These are phyloP conservation scores for Heliconius erato DNA, from an alignment of 2,888 invertebrate genomes.

Conservation along the genomic window DNA sequence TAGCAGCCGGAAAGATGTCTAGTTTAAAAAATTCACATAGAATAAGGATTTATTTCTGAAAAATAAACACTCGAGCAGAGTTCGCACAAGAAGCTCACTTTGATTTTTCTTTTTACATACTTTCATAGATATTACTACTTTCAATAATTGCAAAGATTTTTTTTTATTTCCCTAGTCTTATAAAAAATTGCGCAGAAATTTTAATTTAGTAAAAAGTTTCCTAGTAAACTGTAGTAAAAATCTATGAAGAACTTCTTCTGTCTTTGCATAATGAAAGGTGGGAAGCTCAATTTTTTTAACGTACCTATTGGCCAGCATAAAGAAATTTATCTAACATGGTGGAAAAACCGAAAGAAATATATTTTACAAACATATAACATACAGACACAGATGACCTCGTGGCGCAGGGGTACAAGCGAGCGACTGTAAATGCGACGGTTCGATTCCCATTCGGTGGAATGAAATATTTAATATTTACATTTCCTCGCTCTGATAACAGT, in stretches of 20 bases:
- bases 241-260: neutral
- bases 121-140: slow-evolving; percentile 24
- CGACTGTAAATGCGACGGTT: too few species aligned
- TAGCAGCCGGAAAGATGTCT: neutral
- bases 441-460: too few species aligned
- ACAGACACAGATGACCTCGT: too few species aligned
- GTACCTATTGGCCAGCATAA: neutral
- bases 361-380: too few species aligned
- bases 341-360: neutral
- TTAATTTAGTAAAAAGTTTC: neutral
- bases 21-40: neutral
- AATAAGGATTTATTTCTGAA: slow-evolving; percentile 6
- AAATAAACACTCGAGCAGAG: slow-evolving; percentile 3
- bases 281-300: neutral
- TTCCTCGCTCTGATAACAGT: too few species aligned
- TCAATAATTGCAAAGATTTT: slow-evolving; percentile 14
- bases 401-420: too few species aligned
- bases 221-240: neutral
- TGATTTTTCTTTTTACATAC: slow-evolving; percentile 11
- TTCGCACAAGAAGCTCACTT: neutral
- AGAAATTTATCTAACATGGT: neutral
- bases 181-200: neutral
- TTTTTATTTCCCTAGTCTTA: neutral
- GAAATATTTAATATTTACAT: too few species aligned
- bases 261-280: neutral